phyloP scores from a whole-genome alignment of 2,113 vertebrate species.

The Nycticorax nycticorax region DNA sequence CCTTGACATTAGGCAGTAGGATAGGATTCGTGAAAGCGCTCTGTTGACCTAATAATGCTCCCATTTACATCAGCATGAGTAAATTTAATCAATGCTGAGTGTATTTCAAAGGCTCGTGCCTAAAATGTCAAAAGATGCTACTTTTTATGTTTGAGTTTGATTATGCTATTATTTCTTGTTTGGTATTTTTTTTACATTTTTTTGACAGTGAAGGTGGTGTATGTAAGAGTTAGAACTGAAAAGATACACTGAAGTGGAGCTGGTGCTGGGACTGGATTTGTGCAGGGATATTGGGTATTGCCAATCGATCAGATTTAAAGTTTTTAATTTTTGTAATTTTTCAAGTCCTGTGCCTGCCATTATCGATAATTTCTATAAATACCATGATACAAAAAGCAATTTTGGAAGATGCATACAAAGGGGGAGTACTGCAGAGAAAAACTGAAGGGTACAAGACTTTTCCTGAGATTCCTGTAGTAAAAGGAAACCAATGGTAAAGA shows the following conservation, averaged over 20 bases:
- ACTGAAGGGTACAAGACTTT: not conserved
- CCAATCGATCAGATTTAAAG: not conserved
- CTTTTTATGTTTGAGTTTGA: not conserved
- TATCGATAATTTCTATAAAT: not conserved
- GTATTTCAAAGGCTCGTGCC: not conserved
- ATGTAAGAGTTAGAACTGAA: not conserved
- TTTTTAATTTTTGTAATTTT: not conserved
- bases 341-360: not conserved
- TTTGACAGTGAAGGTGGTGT: not conserved
- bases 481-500: not conserved
- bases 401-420: not conserved
- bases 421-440: not conserved
- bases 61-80: not conserved
- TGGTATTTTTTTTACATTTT: not conserved
- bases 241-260: not conserved
- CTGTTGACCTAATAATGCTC: not conserved
- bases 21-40: not conserved
- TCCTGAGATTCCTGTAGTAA: not conserved
- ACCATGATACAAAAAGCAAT: not conserved
- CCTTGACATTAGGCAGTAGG: not conserved
- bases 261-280: not conserved
- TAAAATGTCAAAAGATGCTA: not conserved
- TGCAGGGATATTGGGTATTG: not conserved
- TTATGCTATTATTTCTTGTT: not conserved
- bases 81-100: not conserved